Conservation (phyloP, 2,113 vertebrate species). For the Typhlomys cinereus region DNA sequence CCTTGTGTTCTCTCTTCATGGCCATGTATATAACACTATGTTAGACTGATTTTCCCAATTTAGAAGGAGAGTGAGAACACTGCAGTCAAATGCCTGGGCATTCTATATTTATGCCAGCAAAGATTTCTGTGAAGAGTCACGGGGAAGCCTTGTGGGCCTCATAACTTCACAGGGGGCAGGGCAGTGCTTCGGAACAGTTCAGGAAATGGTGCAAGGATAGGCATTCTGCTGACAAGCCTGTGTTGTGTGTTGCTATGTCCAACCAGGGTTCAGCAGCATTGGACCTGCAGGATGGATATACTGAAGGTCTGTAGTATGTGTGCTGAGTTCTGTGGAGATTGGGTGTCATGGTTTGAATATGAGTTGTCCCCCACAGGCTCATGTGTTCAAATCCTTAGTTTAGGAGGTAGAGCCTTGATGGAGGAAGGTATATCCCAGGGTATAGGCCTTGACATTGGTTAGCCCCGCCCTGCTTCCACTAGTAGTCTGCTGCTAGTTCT, state of each 20-base stretch:
- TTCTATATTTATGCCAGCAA: slow-evolving; percentile 79
- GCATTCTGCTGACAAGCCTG: neutral
- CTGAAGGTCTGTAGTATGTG: neutral
- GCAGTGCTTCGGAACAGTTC: slow-evolving; percentile 57
- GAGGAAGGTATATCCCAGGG: too few species aligned
- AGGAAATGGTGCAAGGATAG: neutral
- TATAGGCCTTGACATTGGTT: too few species aligned
- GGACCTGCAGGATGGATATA: neutral
- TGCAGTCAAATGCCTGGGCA: slow-evolving; percentile 72
- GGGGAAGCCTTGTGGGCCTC: slow-evolving; percentile 42
- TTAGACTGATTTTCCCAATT: slow-evolving; percentile 72
- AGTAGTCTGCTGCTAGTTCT: too few species aligned
- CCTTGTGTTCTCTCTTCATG: slow-evolving; percentile 63
- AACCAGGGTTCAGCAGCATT: neutral
- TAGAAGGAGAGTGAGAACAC: slow-evolving; percentile 81
- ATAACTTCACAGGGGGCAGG: slow-evolving; percentile 24
- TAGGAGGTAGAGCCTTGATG: too few species aligned
- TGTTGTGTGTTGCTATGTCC: neutral
- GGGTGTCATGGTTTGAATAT: too few species aligned
- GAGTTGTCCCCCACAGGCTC: too few species aligned
- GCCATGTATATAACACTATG: slow-evolving; percentile 72
- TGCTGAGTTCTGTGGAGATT: neutral
- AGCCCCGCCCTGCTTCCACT: too few species aligned
- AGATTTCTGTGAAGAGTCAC: slow-evolving; percentile 78
- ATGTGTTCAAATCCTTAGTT: too few species aligned